Conservation (phyloP, 2,113 vertebrate genomes). For the Rhabdornis inornatus region DNA sequence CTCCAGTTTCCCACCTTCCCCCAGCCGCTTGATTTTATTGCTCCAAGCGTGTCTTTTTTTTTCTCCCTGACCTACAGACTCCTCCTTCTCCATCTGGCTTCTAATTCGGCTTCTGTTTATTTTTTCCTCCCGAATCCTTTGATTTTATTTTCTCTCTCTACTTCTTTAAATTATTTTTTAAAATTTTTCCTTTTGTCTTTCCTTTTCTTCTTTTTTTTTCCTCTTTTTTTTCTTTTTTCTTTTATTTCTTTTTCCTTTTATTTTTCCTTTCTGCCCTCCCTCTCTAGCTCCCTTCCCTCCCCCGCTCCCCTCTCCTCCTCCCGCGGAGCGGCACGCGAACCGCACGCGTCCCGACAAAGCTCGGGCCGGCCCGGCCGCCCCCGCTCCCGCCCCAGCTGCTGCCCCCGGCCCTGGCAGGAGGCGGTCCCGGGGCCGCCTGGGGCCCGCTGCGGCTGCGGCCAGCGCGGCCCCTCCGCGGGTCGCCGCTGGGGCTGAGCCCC, state of each 20-base stretch:
- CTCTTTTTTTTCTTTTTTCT: fast-evolving
- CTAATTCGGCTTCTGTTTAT: conserved; percentile 12
- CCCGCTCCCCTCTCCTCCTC: neutral
- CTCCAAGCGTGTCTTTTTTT: neutral
- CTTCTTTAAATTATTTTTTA: fast-evolving
- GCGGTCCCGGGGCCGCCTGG: neutral
- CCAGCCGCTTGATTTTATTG: neutral
- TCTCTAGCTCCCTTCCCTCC: neutral
- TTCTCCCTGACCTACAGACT: neutral
- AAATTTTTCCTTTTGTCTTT: neutral
- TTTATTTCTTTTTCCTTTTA: neutral
- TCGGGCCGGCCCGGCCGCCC: conserved; percentile 65
- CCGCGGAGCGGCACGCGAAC: conserved; percentile 75
- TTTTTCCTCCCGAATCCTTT: neutral
- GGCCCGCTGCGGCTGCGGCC: neutral
- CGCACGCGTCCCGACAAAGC: conserved; percentile 81
- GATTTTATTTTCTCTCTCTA: neutral
- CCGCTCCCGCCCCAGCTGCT: neutral
- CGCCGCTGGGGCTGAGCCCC: neutral
- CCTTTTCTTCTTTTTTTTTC: fast-evolving
- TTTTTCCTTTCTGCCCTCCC: too few species aligned
- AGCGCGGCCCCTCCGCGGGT: neutral
- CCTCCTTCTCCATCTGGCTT: conserved; percentile 61
- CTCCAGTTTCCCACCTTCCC: neutral
- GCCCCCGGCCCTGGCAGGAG: neutral